Evolutionary conservation across 2,888 invertebrate species (phyloP), one percentile per base, ranked within the genome.

Genomic region (Orthosia gothica): DNA sequence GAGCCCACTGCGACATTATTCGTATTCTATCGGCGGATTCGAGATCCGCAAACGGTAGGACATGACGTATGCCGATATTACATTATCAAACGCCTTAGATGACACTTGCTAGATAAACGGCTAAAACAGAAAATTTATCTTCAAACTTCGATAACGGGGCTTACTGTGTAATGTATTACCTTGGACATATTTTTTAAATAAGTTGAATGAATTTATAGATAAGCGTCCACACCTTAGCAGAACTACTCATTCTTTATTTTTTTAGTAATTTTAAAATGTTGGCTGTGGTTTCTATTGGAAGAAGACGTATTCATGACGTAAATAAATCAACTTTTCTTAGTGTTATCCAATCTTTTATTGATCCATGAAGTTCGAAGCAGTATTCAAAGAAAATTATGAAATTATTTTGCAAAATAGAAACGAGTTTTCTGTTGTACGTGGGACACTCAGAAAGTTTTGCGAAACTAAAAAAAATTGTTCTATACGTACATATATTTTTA

Each of bases 1-100:
- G 81, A 74, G 82, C 88, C 89, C 84, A 89, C 87, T 87, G 89
- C 70, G 88, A 87, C 89, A 89, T 89, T 88, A 87, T 90, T 89
- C 85, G 84, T 88, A 87, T 89, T 87, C 87, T 85, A 87, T 87
- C 75, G 87, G 82, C 85, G 87, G 58, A 85, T 76, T 65, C 86
- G 49, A 74, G 90, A 85, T 68, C 74, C 55, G 79, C 79, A 74
- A 84, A 83, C 70, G 75, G 79, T 82, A 79, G 75, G 80, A 84
- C 77, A 84, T 79, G 82, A 87, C 79, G 66, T 84, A 76, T 66
- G 63, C 54, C 59, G 72, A 80, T 83, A 75, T 79, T 74, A 79
- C 62, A 85, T 70, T 81, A 83, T 81, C 87, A 81, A 81, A 59
- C 67, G 62, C 54, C 62, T 67, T 61, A 69, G 57, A 49, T 66